Conservation (phyloP, 1,140 invertebrate genomes). For the Rhyzopertha dominica region DNA sequence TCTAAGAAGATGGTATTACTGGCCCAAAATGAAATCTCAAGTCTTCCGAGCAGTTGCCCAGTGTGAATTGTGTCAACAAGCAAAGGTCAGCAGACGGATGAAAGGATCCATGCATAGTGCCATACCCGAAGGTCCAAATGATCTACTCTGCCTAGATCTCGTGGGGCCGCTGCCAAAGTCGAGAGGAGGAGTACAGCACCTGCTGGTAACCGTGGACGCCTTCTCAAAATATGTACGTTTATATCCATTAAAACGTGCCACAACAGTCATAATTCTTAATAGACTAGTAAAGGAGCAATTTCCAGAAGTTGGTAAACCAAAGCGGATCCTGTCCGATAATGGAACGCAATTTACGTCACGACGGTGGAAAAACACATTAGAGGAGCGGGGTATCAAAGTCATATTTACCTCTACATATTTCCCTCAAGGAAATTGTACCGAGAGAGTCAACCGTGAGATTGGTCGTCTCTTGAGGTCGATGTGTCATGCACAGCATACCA, state of each 20-base stretch:
- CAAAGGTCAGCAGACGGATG: not conserved
- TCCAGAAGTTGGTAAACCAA: not conserved
- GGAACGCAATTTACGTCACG: conserved; percentile 7
- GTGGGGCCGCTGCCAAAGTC: not conserved
- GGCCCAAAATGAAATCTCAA: no score
- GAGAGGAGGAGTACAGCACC: not conserved
- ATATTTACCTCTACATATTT: conserved; percentile 5
- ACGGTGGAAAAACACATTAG: not conserved
- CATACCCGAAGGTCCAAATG: not conserved
- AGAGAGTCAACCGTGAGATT: conserved; percentile 11
- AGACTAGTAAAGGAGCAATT: not conserved
- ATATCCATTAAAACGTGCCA: not conserved
- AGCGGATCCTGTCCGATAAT: conserved; percentile 10
- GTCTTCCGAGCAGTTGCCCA: no score
- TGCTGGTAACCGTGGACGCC: not conserved
- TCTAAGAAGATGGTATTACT: no score
- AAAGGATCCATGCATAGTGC: not conserved
- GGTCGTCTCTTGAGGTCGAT: conserved; percentile 3
- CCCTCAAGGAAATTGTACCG: conserved; percentile 5
- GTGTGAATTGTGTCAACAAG: not conserved
- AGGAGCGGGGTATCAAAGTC: not conserved
- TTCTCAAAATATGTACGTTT: conserved; percentile 1
- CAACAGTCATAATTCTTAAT: not conserved
- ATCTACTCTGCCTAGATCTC: not conserved
- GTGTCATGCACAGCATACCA: conserved; percentile 13